These are phyloP conservation scores for Arctopsyche grandis DNA, from an alignment of 1,140 invertebrate species.

Conservation along the genomic window DNA sequence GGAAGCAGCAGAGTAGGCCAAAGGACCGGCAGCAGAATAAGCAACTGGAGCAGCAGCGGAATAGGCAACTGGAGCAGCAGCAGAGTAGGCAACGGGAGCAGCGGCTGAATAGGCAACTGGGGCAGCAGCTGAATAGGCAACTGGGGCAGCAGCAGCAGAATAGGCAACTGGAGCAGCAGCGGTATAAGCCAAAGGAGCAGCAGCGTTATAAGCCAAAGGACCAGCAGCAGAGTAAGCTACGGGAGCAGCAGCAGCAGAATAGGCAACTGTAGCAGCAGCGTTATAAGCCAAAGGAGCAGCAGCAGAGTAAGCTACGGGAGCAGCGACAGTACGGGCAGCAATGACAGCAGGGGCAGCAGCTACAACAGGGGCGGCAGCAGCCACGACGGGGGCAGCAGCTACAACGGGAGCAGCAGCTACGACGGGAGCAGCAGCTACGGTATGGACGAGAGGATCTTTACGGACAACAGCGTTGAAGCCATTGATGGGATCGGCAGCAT, in stretches of 20 bases:
- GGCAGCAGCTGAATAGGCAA: conserved; percentile 41
- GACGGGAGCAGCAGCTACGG: conserved; percentile 58
- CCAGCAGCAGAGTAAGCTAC: conserved; percentile 19
- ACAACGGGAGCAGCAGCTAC: conserved; percentile 37
- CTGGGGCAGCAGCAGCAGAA: conserved; percentile 39
- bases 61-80: conserved; percentile 19
- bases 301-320: conserved; percentile 47
- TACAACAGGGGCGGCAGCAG: conserved; percentile 28
- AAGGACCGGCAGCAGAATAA: conserved; percentile 42
- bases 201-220: conserved; percentile 15
- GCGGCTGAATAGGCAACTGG: background rate
- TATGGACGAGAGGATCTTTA: conserved; percentile 48
- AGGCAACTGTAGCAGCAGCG: conserved; percentile 44
- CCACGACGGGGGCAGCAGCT: conserved; percentile 68
- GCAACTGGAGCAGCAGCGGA: conserved; percentile 10
- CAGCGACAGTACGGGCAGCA: conserved; percentile 47
- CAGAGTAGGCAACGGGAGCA: background rate
- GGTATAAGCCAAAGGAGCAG: conserved; percentile 44
- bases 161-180: conserved; percentile 26
- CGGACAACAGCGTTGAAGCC: conserved; percentile 59
- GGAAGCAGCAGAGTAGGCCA: conserved; percentile 34
- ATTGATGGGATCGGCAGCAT: conserved; percentile 69
- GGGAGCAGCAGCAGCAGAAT: conserved; percentile 19
- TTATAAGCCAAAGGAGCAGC: conserved; percentile 54
- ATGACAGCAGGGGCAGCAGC: conserved; percentile 7